Evolutionary conservation across 1,140 invertebrate genomes (phyloP).

Genomic region (Euschistus heros): DNA sequence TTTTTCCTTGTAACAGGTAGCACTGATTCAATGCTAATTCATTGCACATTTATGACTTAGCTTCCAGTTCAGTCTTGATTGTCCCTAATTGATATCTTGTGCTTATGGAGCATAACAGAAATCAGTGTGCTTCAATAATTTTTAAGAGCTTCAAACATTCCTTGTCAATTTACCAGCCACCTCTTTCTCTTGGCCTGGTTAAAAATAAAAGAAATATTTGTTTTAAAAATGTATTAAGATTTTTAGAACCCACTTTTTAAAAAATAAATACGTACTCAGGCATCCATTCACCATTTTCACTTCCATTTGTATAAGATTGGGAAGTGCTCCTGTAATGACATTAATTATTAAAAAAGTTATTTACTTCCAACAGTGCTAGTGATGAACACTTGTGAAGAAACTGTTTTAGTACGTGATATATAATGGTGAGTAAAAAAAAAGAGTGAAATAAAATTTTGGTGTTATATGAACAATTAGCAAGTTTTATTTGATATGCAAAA

Average conservation of each 20-base stretch:
- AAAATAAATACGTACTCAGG: slow-evolving; percentile 3
- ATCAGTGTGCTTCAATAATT: too few relatives aligned
- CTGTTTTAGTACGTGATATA: background rate
- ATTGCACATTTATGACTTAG: too few relatives aligned
- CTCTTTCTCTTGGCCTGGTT: too few relatives aligned
- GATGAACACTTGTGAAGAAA: background rate
- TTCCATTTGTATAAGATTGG: background rate
- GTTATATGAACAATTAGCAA: background rate
- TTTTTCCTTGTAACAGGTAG: too few relatives aligned
- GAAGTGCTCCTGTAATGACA: background rate
- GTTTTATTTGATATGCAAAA: background rate
- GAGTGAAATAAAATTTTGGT: background rate
- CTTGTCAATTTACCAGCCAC: too few relatives aligned
- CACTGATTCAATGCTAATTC: too few relatives aligned
- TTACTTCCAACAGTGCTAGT: background rate
- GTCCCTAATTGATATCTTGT: too few relatives aligned
- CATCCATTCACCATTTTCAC: slow-evolving; percentile 7
- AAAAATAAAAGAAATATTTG: too few relatives aligned
- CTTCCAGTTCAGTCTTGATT: too few relatives aligned
- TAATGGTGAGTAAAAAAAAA: background rate
- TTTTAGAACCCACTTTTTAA: background rate
- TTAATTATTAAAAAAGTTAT: background rate
- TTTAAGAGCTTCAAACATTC: too few relatives aligned
- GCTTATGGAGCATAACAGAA: too few relatives aligned
- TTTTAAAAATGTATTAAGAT: too few relatives aligned